These are phyloP conservation scores for Nothoprocta pentlandii DNA, from an alignment of 2,113 vertebrate species.

Conservation along the genomic window DNA sequence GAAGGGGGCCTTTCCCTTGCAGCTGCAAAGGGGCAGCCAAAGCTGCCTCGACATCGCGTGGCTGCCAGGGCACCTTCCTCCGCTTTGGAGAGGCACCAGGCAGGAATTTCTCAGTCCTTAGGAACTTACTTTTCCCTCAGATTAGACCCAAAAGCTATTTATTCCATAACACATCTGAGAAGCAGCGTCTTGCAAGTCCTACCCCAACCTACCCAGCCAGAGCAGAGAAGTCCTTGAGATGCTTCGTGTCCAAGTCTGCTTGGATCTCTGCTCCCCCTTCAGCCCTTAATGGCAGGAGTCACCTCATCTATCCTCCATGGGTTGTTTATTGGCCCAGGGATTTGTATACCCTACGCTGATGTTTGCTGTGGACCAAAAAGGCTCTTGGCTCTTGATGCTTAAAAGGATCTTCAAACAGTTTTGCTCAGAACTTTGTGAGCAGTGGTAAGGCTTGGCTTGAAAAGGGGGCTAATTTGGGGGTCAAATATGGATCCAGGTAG, in stretches of 20 bases:
- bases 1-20: background rate
- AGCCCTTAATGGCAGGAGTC: background rate
- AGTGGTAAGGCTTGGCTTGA: background rate
- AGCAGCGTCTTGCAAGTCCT: background rate
- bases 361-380: background rate
- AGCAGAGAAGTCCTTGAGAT: background rate
- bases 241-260: no score
- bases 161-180: background rate
- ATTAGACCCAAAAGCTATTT: background rate
- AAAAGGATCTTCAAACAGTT: background rate
- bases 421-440: background rate
- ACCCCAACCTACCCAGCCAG: no score
- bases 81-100: background rate
- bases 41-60: background rate
- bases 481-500: constrained; percentile 28
- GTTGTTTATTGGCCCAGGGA: background rate
- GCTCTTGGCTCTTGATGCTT: background rate
- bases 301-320: background rate
- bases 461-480: background rate
- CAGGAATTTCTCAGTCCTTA: background rate
- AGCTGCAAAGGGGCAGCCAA: background rate
- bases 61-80: background rate
- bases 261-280: background rate
- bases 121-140: background rate
- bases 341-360: background rate